Conservation (phyloP, 2,888 invertebrate species). For the Pammene aurita region DNA sequence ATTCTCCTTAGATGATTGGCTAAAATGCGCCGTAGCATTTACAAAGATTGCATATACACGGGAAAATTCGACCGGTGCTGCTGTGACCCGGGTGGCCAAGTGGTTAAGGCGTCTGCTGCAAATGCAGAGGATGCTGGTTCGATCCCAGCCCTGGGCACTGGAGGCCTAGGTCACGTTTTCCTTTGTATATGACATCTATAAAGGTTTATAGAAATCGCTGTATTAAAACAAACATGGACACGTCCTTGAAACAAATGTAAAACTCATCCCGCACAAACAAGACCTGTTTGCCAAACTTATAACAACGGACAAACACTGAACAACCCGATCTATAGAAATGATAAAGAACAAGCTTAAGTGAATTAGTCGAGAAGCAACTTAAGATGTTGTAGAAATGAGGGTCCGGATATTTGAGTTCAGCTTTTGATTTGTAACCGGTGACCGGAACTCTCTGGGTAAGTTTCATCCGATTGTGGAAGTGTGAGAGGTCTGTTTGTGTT, state of each 20-base stretch:
- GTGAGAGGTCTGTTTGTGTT: slow-evolving; percentile 10
- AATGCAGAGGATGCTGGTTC: too few relatives aligned
- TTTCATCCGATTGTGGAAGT: slow-evolving; percentile 28
- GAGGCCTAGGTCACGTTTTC: too few relatives aligned
- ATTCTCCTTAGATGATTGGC: too few relatives aligned
- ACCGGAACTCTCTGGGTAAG: slow-evolving; percentile 29
- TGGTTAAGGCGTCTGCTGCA: too few relatives aligned
- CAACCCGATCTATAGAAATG: slow-evolving; percentile 1
- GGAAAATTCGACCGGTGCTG: too few relatives aligned
- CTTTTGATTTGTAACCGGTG: slow-evolving; percentile 34
- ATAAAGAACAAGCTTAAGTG: slow-evolving; percentile 1
- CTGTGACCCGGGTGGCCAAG: too few relatives aligned
- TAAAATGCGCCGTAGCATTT: too few relatives aligned
- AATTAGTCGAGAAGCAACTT: not conserved
- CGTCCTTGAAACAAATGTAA: slow-evolving; percentile 25
- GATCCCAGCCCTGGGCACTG: too few relatives aligned
- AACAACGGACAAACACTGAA: slow-evolving; percentile 27
- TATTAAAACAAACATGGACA: not conserved
- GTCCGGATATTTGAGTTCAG: slow-evolving; percentile 22
- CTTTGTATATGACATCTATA: too few relatives aligned
- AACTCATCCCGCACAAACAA: slow-evolving; percentile 10
- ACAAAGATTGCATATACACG: too few relatives aligned
- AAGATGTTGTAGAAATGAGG: not conserved
- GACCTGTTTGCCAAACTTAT: slow-evolving; percentile 28
- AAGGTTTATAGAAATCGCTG: not conserved